A percentile compares a stretch with the other conserved stretches of the same genome.
These are phyloP conservation scores for Crepidodera aurea DNA, from an alignment of 2,888 invertebrate species.

Conservation along the genomic window DNA sequence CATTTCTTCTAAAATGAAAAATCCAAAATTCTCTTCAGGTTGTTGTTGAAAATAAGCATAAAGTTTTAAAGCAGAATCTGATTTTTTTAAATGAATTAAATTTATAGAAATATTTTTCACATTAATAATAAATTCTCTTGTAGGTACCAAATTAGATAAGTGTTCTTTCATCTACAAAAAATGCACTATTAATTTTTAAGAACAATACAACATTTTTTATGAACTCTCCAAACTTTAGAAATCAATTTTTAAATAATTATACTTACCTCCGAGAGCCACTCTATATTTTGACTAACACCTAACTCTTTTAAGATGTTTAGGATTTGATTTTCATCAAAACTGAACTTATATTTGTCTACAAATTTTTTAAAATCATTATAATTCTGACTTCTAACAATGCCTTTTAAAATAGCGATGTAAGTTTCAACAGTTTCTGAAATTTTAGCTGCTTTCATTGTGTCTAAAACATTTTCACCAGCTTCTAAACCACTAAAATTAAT, in stretches of 20 bases:
- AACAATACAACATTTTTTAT: conserved; percentile 2
- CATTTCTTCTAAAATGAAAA: conserved; percentile 67
- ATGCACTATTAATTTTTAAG: conserved; percentile 7
- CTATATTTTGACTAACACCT: conserved; percentile 42
- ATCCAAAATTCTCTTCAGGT: conserved; percentile 66
- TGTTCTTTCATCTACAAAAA: conserved; percentile 41
- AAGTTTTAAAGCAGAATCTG: conserved; percentile 64
- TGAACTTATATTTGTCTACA: conserved; percentile 54
- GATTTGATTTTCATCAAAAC: conserved; percentile 56
- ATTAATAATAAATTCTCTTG: conserved; percentile 41
- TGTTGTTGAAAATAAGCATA: conserved; percentile 61
- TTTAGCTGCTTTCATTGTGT: conserved; percentile 68
- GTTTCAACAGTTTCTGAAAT: conserved; percentile 63
- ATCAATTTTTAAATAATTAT: too few species aligned
- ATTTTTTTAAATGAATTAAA: conserved; percentile 64
- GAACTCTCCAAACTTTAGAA: too few species aligned
- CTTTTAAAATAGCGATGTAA: conserved; percentile 63
- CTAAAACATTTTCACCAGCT: conserved; percentile 64
- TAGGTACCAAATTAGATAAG: conserved; percentile 31
- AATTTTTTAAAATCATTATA: conserved; percentile 56
- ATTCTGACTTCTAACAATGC: conserved; percentile 64
- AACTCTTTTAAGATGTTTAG: conserved; percentile 63
- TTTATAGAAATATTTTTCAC: conserved; percentile 62
- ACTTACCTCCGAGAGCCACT: conserved; percentile 40
- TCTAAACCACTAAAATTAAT: conserved; percentile 54